These are phyloP conservation scores for Trissolcus basalis DNA, from an alignment of 1,140 invertebrate genomes.

Conservation along the genomic window DNA sequence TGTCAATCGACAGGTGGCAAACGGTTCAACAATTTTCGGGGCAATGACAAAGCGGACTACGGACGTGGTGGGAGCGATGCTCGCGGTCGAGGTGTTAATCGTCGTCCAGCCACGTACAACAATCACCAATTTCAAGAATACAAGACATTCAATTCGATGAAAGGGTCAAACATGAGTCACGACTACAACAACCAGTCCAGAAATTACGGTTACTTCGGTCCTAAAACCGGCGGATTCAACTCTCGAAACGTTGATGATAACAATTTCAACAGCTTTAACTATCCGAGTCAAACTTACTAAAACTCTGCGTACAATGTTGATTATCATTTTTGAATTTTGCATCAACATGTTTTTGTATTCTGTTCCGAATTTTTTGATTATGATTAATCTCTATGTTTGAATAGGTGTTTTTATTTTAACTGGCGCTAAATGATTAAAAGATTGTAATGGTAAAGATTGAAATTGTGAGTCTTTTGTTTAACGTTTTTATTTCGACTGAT, in stretches of 20 bases:
- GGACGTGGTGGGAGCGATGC: conserved; percentile 63
- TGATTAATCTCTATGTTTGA: no score
- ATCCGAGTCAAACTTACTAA: conserved; percentile 35
- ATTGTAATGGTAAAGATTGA: no score
- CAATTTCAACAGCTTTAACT: conserved; percentile 28
- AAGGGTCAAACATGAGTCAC: conserved; percentile 57
- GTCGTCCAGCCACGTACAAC: conserved; percentile 10
- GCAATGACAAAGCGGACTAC: conserved; percentile 55
- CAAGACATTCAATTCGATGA: conserved; percentile 56
- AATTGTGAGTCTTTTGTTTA: no score
- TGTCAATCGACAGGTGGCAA: conserved; percentile 62
- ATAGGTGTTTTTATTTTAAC: no score
- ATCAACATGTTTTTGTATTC: no score
- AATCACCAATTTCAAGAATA: conserved; percentile 65
- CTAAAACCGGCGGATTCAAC: conserved; percentile 10
- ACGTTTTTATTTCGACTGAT: no score
- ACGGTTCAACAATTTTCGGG: conserved; percentile 60
- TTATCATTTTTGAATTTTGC: not conserved
- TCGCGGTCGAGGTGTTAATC: conserved; percentile 48
- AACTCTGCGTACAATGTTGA: not conserved
- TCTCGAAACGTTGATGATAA: conserved; percentile 5
- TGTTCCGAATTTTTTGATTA: no score
- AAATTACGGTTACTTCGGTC: conserved; percentile 45
- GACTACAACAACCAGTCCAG: conserved; percentile 61
- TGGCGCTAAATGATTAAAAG: no score